Evolutionary conservation across 2,797 vertebrate genomes (phyloP), one percentile per base, ranked within the genome.

Genomic region (Chelidonichthys spinosus): DNA sequence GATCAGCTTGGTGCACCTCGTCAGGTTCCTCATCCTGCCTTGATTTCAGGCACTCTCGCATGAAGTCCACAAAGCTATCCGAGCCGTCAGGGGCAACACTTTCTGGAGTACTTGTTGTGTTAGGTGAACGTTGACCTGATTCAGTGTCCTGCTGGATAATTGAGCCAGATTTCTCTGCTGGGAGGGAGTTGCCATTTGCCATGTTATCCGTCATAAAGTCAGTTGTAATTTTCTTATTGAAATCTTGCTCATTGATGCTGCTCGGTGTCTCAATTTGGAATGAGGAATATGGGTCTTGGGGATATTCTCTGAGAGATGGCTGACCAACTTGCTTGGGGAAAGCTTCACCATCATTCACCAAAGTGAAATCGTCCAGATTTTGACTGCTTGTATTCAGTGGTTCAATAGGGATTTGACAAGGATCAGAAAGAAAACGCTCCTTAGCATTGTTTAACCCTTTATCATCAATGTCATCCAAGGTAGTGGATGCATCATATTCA

Each of bases 61-160:
- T 96, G 82, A 95, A 96, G 14, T 95, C 94, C 59, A 95, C 93
- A 67, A 95, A 95, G 78, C 93, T 95, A 69, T 95, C 95, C 6
- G 82, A 82, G 46, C 66, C 71, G 56, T 89, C 83, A 0, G 69
- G 32, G 47, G 90, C 83, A 7, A 60, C 43, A 25, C 46, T 76
- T 64, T 94, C 90, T 25, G 66, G 76, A 49, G 82, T 78, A 17
- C 55, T 89, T 37, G 60, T 74, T 32, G 52, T 78, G 25, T 91
- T 90, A 17, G 80, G 55, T 9, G 70, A 77, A 54, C 63, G 52
- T 18, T 70, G 74, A 52, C 15, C 62, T 2, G 36, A 54, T 78
- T 81, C 60, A n/a, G 60, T 53, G 49, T 91, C 79, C 50, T 63
- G 50, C 65, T 84, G 79, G 40, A 69, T 46, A 15, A 80, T 32